Evolutionary conservation across 2,888 invertebrate species (phyloP).

Genomic region (Coelopa pilipes): DNA sequence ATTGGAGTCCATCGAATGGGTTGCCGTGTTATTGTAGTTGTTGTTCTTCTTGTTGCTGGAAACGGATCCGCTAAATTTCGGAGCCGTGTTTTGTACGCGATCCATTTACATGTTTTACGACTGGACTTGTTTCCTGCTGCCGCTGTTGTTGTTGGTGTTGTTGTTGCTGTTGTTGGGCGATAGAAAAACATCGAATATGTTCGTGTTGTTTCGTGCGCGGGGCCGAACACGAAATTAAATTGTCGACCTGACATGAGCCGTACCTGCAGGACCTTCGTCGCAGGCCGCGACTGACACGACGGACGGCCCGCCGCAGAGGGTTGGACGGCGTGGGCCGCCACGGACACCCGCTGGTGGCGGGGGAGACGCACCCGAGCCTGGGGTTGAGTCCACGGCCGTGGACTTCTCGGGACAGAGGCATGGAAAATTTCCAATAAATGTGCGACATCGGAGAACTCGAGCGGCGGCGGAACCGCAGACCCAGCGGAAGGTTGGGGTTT

Average conservation of each 20-base stretch:
- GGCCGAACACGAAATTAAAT: conserved; percentile 28
- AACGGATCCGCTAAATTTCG: not conserved
- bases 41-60: conserved; percentile 17
- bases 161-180: conserved; percentile 23
- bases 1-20: not conserved
- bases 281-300: not conserved
- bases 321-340: not conserved
- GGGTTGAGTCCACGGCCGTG: not conserved
- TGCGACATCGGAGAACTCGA: no score
- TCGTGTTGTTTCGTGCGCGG: conserved; percentile 12
- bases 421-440: no score
- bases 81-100: conserved; percentile 35
- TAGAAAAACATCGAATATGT: not conserved
- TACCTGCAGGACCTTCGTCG: conserved; percentile 11
- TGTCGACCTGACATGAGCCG: conserved; percentile 21
- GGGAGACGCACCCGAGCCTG: not conserved
- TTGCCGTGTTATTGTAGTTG: conserved; percentile 9
- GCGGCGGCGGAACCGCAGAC: no score
- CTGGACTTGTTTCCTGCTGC: conserved; percentile 29
- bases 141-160: conserved; percentile 37
- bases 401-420: not conserved
- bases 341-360: no score
- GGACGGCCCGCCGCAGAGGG: not conserved
- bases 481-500: no score
- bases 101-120: conserved; percentile 24